A percentile compares a stretch with the other conserved stretches of the same genome.
Conservation (phyloP, 2,888 invertebrate species). For the Agonopterix alstromeriana region DNA sequence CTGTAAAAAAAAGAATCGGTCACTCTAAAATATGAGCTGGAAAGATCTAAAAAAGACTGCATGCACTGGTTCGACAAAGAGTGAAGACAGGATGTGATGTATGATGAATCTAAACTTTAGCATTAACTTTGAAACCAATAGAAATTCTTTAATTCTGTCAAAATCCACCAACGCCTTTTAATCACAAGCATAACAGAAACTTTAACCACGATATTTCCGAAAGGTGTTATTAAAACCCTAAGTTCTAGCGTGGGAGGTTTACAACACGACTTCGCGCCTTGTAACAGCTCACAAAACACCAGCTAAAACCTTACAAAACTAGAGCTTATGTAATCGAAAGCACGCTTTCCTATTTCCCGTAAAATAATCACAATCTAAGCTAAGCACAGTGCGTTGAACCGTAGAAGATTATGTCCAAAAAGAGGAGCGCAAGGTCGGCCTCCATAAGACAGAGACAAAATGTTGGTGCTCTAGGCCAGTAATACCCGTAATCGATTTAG, state of each 20-base stretch:
- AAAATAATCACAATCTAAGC: conserved; percentile 20
- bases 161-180: too few relatives aligned
- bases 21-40: too few relatives aligned
- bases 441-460: conserved; percentile 69
- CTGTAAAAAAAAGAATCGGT: too few relatives aligned
- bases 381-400: conserved; percentile 61
- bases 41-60: too few relatives aligned
- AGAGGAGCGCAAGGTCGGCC: conserved; percentile 56
- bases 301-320: too few relatives aligned
- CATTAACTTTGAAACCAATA: too few relatives aligned
- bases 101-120: too few relatives aligned
- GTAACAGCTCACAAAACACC: too few relatives aligned
- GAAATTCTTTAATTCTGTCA: too few relatives aligned
- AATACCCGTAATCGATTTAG: conserved; percentile 67
- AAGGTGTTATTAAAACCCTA: not conserved
- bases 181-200: too few relatives aligned
- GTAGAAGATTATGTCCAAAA: conserved; percentile 57
- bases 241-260: conserved; percentile 5
- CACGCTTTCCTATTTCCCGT: conserved; percentile 6
- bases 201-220: not conserved
- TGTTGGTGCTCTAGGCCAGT: conserved; percentile 54
- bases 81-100: too few relatives aligned
- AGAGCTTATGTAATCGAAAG: conserved; percentile 1
- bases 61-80: too few relatives aligned
- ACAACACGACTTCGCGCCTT: not conserved